phyloP scores from a whole-genome alignment of 2,113 vertebrate species.

The Apaloderma vittatum region DNA sequence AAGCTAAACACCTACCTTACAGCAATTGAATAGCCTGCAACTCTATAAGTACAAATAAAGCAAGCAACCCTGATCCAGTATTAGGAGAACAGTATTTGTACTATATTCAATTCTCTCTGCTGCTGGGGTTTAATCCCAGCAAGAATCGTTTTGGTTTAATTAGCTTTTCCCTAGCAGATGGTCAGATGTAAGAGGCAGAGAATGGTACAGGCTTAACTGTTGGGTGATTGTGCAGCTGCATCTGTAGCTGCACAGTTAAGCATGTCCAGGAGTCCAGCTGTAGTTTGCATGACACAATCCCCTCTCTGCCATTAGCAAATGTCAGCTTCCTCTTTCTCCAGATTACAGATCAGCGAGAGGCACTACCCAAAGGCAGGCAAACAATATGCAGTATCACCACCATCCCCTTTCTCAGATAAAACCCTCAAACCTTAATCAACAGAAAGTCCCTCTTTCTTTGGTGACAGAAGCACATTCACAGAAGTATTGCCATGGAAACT shows the following conservation, averaged over 20 bases:
- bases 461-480: conserved; percentile 52
- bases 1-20: conserved; percentile 37
- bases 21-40: neutral
- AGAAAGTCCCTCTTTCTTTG: conserved; percentile 15
- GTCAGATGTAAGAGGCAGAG: conserved; percentile 65
- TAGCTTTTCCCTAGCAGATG: conserved; percentile 61
- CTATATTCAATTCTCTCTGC: conserved; percentile 35
- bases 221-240: conserved; percentile 58
- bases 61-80: neutral
- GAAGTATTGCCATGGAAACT: conserved; percentile 65
- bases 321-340: neutral
- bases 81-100: conserved; percentile 38
- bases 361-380: neutral
- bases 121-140: conserved; percentile 47
- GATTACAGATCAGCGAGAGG: neutral
- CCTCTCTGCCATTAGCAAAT: neutral
- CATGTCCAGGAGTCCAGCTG: conserved; percentile 43
- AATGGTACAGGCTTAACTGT: conserved; percentile 62
- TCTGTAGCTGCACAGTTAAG: conserved; percentile 44
- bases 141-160: conserved; percentile 25
- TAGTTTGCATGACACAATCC: neutral
- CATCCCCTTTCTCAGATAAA: neutral
- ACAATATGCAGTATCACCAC: neutral
- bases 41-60: conserved; percentile 30
- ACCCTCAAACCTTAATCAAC: neutral